Percentiles rank a stretch among this genome's conserved stretches.
These are phyloP conservation scores for Acleris literana DNA, from an alignment of 2,888 invertebrate genomes.

Conservation along the genomic window DNA sequence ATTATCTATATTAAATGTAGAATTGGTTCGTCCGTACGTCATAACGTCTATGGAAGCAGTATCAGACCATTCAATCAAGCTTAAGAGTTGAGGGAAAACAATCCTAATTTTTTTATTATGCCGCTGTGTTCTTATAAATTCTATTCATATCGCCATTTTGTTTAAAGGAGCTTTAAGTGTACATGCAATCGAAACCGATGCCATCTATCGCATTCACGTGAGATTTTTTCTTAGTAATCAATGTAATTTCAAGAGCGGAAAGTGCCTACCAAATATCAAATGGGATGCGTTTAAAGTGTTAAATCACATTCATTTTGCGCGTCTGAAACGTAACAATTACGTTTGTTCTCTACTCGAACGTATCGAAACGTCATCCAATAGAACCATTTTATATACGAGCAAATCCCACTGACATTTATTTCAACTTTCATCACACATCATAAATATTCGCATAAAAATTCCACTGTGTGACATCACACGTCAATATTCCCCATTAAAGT, in stretches of 20 bases:
- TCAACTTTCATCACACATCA: neutral
- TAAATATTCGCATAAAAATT: conserved; percentile 1
- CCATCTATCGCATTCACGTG: neutral
- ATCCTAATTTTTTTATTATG: conserved; percentile 57
- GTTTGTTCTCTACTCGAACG: neutral
- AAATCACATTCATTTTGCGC: neutral
- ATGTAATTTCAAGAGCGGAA: neutral
- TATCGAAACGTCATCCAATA: neutral
- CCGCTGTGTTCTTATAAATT: conserved; percentile 56
- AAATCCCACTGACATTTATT: too few relatives aligned
- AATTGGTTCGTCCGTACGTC: conserved; percentile 22
- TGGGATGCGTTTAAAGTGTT: neutral
- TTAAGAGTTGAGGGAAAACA: conserved; percentile 57
- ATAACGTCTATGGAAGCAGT: conserved; percentile 55
- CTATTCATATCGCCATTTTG: conserved; percentile 15
- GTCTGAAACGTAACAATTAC: neutral
- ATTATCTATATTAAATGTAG: neutral
- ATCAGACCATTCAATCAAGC: conserved; percentile 58
- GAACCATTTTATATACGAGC: neutral
- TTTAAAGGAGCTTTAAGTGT: conserved; percentile 7
- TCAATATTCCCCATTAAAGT: neutral
- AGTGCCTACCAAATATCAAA: neutral
- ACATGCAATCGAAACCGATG: conserved; percentile 20
- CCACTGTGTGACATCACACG: neutral
- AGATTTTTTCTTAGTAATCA: neutral